Conservation (phyloP, 2,888 invertebrate genomes). For the Dinocampus coccinellae region DNA sequence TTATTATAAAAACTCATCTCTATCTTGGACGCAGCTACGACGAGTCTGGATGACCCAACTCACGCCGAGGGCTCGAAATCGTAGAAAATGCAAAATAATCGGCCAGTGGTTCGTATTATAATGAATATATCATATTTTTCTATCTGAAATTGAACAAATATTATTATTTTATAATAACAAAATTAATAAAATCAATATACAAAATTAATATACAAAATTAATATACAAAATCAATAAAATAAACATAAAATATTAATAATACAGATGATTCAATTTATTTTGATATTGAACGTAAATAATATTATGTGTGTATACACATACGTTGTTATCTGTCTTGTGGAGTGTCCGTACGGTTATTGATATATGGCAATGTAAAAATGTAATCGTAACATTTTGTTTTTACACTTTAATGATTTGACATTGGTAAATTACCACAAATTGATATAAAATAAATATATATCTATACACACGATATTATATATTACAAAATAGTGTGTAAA, state of each 20-base stretch:
- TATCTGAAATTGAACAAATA: neutral
- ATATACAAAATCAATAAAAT: neutral
- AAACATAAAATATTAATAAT: neutral
- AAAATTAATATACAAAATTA: neutral
- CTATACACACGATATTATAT: neutral
- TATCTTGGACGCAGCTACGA: constrained; percentile 61
- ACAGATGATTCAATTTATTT: too few relatives aligned
- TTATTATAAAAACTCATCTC: neutral
- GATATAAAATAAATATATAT: neutral
- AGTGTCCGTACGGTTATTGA: constrained; percentile 1
- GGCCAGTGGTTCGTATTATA: constrained; percentile 66
- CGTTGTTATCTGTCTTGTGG: neutral
- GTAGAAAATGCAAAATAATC: constrained; percentile 68
- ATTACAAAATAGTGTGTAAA: neutral
- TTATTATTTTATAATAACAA: neutral
- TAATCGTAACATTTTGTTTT: constrained; percentile 36
- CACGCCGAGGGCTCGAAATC: constrained; percentile 64
- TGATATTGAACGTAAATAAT: too few relatives aligned
- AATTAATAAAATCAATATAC: too few relatives aligned
- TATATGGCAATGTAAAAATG: too few relatives aligned
- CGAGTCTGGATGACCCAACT: constrained; percentile 65
- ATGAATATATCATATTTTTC: neutral
- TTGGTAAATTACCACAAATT: neutral
- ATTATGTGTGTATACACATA: neutral
- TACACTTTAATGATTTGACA: constrained; percentile 2